Base-by-base conservation (phyloP, 2,797 vertebrate species). In the Gymnoscopelus microlampas region DNA sequence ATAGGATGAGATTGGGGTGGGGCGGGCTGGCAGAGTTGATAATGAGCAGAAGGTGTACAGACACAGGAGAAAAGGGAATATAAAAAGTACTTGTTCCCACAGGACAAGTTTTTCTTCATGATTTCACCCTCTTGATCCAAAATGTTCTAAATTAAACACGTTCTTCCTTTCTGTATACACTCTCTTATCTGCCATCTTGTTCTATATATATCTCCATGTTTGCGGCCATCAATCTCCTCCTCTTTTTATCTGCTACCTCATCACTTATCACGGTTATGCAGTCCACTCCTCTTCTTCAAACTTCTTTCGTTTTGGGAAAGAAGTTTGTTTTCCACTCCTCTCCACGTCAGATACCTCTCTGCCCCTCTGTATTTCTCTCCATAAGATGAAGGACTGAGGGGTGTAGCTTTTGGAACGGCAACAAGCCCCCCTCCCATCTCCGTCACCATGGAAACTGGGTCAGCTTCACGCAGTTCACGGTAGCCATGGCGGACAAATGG, bases 371-470 rank as follows among this genome's bases (percentile, higher is more conserved):
- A 29, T 14, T 3, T 44, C 50, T 74, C 59, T 49, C 60, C 50
- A n/a, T 48, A 51, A 53, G 35, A 51, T 54, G 51, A 60, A n/a
- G 61, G 69, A 83, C 77, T 54, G 63, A 73, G 53, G 76, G 85
- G 79, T 63, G 73, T 71, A 80, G 79, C 79, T 68, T 74, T 66
- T 63, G 79, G 70, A 81, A 80, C 60, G 61, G 81, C 80, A 88
- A 81, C 80, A 61, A 29, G 77, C 62, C 81, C 78, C 77, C 65
- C 26, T 78, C 78, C 70, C 12, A 12, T 73, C 71, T 80, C 73
- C 68, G 87, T 93, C 85, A 15, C 86, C 80, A 93, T 93, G 88
- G 92, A 84, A 92, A 93, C 92, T 87, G 74, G 82, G 85, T 88
- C 87, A 87, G 86, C 84, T 81, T 87, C 76, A 19, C 19, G 19